Evolutionary conservation across 2,888 invertebrate species (phyloP), one percentile per base, ranked within the genome.

Genomic region (Carpatolechia fugitivella): DNA sequence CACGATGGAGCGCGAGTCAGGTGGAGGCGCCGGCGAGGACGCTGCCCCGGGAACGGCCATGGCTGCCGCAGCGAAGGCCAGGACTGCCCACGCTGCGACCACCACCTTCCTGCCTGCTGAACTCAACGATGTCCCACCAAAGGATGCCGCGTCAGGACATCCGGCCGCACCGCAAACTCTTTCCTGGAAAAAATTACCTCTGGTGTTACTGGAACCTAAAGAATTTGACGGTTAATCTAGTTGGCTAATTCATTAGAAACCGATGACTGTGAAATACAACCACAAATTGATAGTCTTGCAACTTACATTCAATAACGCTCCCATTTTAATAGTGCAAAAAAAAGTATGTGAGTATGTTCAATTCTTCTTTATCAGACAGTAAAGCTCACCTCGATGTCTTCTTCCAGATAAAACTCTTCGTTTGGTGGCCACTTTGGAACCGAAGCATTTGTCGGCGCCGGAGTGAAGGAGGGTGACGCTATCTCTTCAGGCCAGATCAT

Each of bases 341-440:
- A n/a, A n/a, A n/a, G n/a, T n/a, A n/a, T n/a, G n/a, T n/a, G n/a
- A n/a, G n/a, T n/a, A n/a, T n/a, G n/a, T n/a, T n/a, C n/a, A n/a
- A n/a, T n/a, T n/a, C n/a, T n/a, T n/a, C n/a, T n/a, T n/a, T n/a
- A n/a, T n/a, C n/a, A n/a, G n/a, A n/a, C n/a, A n/a, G n/a, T n/a
- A n/a, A n/a, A n/a, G 41, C 78, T 75, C 57, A 91, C 93, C 82
- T 93, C 91, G 61, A 87, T 89, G 74, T 91, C 92, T 74, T 83
- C 92, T 65, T 87, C 91, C 66, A 84, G 88, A 73, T 90, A 92
- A 63, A 85, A 91, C 68, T 91, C 92, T 65, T 91, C 92, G 14
- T 76, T 68, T 3, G 82, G 76, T 0, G 86, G 82, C 86, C 84
- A 85, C 46, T 72, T 75, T 63, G 89, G 82, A 49, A 80, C 84